phyloP scores from a whole-genome alignment of 2,113 vertebrate species.

The Dasypus novemcinctus region DNA sequence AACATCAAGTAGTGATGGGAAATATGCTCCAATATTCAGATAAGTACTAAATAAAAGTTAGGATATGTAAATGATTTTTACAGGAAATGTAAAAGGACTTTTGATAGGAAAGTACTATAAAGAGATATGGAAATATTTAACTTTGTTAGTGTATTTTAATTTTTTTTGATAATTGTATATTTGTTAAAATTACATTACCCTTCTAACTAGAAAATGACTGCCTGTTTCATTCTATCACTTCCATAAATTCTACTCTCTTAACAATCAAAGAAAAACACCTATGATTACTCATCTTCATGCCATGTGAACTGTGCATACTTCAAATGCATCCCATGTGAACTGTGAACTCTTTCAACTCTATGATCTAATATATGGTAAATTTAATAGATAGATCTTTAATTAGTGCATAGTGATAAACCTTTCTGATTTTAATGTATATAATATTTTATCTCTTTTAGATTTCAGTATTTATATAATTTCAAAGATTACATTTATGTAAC shows the following conservation, averaged over 20 bases:
- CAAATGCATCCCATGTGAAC: not conserved
- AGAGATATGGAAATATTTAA: constrained; percentile 3
- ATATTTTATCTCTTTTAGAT: not conserved
- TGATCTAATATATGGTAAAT: not conserved
- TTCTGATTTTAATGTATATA: not conserved
- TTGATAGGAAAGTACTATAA: not conserved
- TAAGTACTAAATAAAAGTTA: constrained; percentile 15
- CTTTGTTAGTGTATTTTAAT: not conserved
- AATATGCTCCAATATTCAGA: constrained; percentile 6
- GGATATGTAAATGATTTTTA: constrained; percentile 14
- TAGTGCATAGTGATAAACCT: not conserved
- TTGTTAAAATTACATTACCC: not conserved
- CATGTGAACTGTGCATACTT: not conserved
- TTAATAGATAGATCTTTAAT: not conserved
- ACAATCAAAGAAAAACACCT: not conserved
- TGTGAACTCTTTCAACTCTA: not conserved
- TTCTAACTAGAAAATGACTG: not conserved
- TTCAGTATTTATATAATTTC: not conserved
- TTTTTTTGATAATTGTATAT: not conserved
- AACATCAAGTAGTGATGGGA: not conserved
- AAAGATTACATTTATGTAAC: constrained; percentile 12
- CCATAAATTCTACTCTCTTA: not conserved
- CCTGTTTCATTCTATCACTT: not conserved
- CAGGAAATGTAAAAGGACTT: not conserved
- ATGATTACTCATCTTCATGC: not conserved